Percentiles rank a stretch among this genome's conserved stretches.
phyloP scores from a whole-genome alignment of 2,113 vertebrate genomes.

The Mobula hypostoma region DNA sequence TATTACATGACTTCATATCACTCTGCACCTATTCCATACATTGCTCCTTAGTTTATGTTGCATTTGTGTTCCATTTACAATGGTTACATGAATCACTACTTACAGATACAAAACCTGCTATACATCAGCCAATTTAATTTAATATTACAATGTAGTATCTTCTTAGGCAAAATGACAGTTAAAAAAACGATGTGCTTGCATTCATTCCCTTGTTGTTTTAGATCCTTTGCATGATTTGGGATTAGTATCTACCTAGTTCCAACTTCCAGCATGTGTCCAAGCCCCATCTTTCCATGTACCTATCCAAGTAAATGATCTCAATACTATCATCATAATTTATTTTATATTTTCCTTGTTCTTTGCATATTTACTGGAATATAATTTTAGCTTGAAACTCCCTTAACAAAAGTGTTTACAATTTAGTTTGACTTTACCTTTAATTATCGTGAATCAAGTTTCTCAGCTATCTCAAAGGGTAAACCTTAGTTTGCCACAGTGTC shows the following conservation, averaged over 20 bases:
- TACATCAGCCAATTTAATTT: neutral
- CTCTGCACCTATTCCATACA: neutral
- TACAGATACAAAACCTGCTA: neutral
- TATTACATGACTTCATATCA: neutral
- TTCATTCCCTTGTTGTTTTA: neutral
- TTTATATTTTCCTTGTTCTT: neutral
- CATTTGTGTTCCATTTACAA: neutral
- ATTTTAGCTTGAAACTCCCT: neutral
- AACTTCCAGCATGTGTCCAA: no score
- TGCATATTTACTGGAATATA: neutral
- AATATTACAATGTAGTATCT: neutral
- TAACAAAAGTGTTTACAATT: neutral
- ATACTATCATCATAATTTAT: neutral
- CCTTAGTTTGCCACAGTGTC: neutral
- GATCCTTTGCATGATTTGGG: neutral
- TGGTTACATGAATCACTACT: neutral
- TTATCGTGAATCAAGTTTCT: neutral
- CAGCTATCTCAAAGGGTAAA: neutral
- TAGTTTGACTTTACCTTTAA: neutral
- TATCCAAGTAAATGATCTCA: no score
- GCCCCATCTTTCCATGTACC: no score
- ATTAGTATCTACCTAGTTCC: neutral
- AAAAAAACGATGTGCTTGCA: neutral
- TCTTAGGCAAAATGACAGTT: neutral
- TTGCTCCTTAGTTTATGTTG: no score